Evolutionary conservation across 2,888 invertebrate genomes (phyloP), one percentile per base, ranked within the genome.

Genomic region (Chrysolina americana): DNA sequence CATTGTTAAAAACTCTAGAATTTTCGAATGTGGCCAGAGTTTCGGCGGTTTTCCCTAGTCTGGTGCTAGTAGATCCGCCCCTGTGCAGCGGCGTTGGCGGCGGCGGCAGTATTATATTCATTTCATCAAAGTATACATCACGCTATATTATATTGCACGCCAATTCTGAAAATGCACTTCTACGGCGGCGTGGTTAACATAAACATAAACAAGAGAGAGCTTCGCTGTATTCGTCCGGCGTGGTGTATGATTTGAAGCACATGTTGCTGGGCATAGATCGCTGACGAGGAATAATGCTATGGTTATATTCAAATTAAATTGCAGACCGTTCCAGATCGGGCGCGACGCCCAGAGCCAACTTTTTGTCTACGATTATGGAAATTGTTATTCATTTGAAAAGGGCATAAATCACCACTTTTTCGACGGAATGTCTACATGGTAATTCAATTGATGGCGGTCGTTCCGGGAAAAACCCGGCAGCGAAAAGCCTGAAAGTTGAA

Each of bases 171-270:
- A 84, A 83, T 82, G 80, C 81, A 81, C 79, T 82, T 82, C 83
- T 83, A 83, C 80, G 83, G 82, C 79, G 82, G 81, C 79, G 77
- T 80, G 81, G 79, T 82, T 80, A 81, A 80, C 82, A 82, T 81
- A 83, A 81, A 80, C 82, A 82, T 81, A 83, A 83, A 84, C 84
- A 83, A 85, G 84, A 83, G 81, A 82, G 82, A 82, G 84, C 82
- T 82, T 81, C 76, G 82, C 80, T 81, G 83, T 83, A 80, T 81
- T 80, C 77, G 81, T 73, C 79, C 80, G 79, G 77, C 83, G 83
- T 83, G 83, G 80, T 83, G 81, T 85, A 85, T 85, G 85, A 85
- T 85, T 85, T 83, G 84, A 83, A 83, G 84, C 85, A 85, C 83
- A 85, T 85, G 85, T 84, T 84, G 82, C 82, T 72, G 13, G 65